These are phyloP conservation scores for Drosophila eugracilis DNA, from an alignment of 1,140 invertebrate species.

Conservation along the genomic window DNA sequence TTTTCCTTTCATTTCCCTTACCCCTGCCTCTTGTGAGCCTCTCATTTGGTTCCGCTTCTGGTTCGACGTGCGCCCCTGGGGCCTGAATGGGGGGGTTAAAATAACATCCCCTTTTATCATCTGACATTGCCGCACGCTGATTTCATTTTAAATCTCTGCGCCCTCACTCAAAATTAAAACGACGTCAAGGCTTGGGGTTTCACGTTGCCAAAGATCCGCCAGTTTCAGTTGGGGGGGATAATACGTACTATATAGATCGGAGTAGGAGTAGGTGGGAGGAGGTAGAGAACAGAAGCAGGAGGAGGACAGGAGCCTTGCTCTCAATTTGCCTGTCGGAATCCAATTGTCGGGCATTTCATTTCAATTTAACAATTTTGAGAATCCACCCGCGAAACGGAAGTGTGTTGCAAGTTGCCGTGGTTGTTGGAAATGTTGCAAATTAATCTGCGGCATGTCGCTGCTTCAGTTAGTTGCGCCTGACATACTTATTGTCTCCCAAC, in stretches of 20 bases:
- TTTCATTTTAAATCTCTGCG: constrained; percentile 78
- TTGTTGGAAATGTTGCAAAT: constrained; percentile 61
- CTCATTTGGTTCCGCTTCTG: constrained; percentile 23
- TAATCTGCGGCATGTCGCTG: constrained; percentile 53
- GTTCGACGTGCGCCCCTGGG: constrained; percentile 14
- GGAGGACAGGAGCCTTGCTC: background rate
- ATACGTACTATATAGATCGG: background rate
- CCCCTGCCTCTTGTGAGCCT: background rate
- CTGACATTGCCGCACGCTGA: constrained; percentile 50
- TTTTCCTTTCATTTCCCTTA: background rate
- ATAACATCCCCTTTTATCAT: constrained; percentile 12
- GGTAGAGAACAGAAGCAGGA: background rate
- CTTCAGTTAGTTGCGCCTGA: constrained; percentile 24
- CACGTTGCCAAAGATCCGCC: constrained; percentile 22
- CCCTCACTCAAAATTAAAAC: constrained; percentile 74
- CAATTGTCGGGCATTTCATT: constrained; percentile 80
- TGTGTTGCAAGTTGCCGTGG: constrained; percentile 30
- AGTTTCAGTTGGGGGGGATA: constrained; percentile 11
- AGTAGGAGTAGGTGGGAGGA: background rate
- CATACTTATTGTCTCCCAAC: constrained; percentile 43
- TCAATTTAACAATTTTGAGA: constrained; percentile 80
- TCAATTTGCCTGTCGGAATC: constrained; percentile 57
- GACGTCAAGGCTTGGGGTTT: constrained; percentile 32
- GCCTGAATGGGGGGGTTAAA: background rate
- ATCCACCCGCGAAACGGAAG: constrained; percentile 32